Base-by-base conservation (phyloP, 2,797 vertebrate genomes). In the Sebastes oblongus region DNA sequence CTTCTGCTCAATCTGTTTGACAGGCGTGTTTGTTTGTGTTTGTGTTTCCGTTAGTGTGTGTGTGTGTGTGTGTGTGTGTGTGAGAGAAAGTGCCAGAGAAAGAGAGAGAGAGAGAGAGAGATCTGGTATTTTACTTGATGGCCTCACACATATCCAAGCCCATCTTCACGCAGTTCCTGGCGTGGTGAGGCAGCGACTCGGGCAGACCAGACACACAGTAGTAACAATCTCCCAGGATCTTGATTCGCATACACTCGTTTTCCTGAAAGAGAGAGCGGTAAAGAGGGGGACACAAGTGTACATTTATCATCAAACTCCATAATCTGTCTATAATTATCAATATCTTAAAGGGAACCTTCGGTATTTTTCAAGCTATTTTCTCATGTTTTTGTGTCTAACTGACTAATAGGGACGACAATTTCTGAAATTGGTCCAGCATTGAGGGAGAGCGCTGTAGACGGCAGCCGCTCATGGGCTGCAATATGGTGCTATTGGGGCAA, bases 141-240 rank as follows among this genome's bases (percentile, higher is more conserved):
- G 98, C 98, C 94, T 99, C 98, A 93, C 98, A 99, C 98, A 99
- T 99, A 88, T 99, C 98, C 94, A 99, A 81, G 73, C 98, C 98
- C 98, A 99, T 99, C 95, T 99, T 99, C 91, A 99, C 98, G 78
- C 98, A 99, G 90, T 99, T 99, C 88, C 97, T 98, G 91, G 98
- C 98, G 6, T 99, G 98, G 92, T 98, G 96, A n/a, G 97, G 97
- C 89, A 99, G 96, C 20, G 97, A 98, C 85, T 98, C 97, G 0
- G 98, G 98, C 72, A 99, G 96, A 64, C 98, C 98, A 13, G 98
- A 99, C 69, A 99, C 98, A 81, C 98, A 99, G 93, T 99, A 99
- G 89, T 99, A 99, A 89, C 98, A 99, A 83, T 99, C 98, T 42
- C 98, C 98, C 72, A 99, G 91, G 89, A 99, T 99, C 95, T 99